Evolutionary conservation across 2,113 vertebrate species (phyloP).

Genomic region (Melanerpes formicivorus): DNA sequence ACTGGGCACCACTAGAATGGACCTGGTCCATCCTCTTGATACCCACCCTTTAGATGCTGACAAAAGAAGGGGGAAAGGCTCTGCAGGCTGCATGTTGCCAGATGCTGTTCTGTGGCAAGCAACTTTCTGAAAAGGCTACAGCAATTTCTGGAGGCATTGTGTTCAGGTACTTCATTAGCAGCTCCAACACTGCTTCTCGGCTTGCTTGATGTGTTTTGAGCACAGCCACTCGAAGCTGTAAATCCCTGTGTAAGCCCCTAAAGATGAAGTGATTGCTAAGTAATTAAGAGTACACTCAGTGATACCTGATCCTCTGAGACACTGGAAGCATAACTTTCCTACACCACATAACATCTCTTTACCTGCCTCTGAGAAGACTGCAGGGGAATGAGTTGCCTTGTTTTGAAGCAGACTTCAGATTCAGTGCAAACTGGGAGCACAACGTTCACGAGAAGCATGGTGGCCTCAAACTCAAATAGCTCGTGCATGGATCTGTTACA

Average conservation of each 20-base stretch:
- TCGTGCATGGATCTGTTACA: background rate
- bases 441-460: background rate
- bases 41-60: no score
- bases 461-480: slow-evolving; percentile 33
- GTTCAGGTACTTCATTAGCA: background rate
- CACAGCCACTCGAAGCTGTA: slow-evolving; percentile 46
- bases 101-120: background rate
- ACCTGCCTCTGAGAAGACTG: background rate
- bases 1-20: no score
- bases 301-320: slow-evolving; percentile 26
- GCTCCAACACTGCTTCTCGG: slow-evolving; percentile 49
- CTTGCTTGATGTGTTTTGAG: slow-evolving; percentile 57
- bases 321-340: slow-evolving; percentile 32
- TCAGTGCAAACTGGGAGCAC: slow-evolving; percentile 25
- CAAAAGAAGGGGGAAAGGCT: background rate
- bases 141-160: background rate
- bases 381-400: background rate
- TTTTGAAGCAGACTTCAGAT: slow-evolving; percentile 10
- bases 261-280: slow-evolving; percentile 55
- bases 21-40: no score
- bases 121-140: background rate
- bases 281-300: slow-evolving; percentile 52
- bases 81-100: background rate
- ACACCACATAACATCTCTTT: background rate
- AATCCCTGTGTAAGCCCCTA: slow-evolving; percentile 58